Base-by-base conservation (phyloP, 2,113 vertebrate genomes). In the Platichthys flesus region DNA sequence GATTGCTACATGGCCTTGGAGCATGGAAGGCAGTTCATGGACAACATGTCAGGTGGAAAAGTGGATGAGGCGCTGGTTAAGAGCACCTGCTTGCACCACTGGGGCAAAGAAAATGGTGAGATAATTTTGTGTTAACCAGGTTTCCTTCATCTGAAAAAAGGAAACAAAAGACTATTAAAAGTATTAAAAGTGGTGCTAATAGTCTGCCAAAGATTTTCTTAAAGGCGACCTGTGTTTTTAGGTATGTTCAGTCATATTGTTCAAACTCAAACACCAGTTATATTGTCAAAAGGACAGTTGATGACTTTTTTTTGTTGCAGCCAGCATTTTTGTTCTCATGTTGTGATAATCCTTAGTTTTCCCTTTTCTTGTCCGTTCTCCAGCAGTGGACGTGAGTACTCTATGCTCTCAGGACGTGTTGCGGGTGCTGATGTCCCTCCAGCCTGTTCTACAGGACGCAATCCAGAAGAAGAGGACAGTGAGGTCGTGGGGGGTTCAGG, bases 11-110 rank as follows among this genome's bases (percentile, higher is more conserved):
- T 98, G 90, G 98, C 98, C 5, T 94, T 99, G 93, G 98, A 99
- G 88, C 97, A 98, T 28, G 98, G 98, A 52, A 95, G 98, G 76
- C 97, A 99, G 91, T 99, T 99, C 91, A 99, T 99, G 97, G 98
- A 99, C 94, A 99, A 99, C 93, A 99, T 99, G 98, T 98, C 98
- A 2, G 98, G 98, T 54, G 97, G 97, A 65, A 98, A 98, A 84
- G 97, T 99, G 84, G 98, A 99, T 58, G 97, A 99, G 95, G 95
- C 94, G 52, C 95, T 98, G 91, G 96, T 99, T 80, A 98, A 96
- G 91, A 97, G 94, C 91, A 97, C 98, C 84, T 98, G 97, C 91
- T 94, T 99, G 85, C 97, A 99, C 87, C 95, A 95, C 69, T 99
- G 98, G 98, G 95, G 95, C 74, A 99, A 97, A 94, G 95, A 95